Evolutionary conservation across 1,140 invertebrate species (phyloP).

Genomic region (Danaus plexippus): DNA sequence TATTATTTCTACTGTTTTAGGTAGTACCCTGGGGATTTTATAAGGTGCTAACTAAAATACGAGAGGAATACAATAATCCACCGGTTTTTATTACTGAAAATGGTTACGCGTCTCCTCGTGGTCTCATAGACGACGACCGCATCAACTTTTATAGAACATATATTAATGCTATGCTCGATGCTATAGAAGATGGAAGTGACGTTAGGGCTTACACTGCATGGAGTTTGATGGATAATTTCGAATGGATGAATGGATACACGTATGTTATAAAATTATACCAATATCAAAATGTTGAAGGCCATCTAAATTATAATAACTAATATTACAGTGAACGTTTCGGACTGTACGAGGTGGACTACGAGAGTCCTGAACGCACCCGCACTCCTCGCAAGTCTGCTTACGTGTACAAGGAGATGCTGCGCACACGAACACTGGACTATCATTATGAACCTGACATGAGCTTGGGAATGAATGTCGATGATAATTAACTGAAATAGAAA

Average conservation of each 20-base stretch:
- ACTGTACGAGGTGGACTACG: constrained; percentile 81
- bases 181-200: constrained; percentile 43
- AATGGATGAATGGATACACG: constrained; percentile 72
- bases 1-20: constrained; percentile 20
- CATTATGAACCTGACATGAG: constrained; percentile 48
- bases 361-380: constrained; percentile 73
- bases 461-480: constrained; percentile 26
- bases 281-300: too few relatives aligned
- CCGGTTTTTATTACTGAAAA: constrained; percentile 41
- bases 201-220: constrained; percentile 73
- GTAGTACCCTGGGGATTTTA: constrained; percentile 37
- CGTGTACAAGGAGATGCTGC: constrained; percentile 72
- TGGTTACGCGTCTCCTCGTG: constrained; percentile 44
- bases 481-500: constrained; percentile 6
- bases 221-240: constrained; percentile 78
- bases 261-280: constrained; percentile 41
- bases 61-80: constrained; percentile 40
- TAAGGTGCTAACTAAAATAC: constrained; percentile 36
- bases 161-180: constrained; percentile 36
- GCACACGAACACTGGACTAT: constrained; percentile 57
- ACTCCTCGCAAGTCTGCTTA: constrained; percentile 78
- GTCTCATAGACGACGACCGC: constrained; percentile 34
- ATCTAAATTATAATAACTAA: too few relatives aligned
- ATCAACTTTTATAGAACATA: constrained; percentile 67
- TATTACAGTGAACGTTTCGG: constrained; percentile 71